Evolutionary conservation across 2,888 invertebrate species (phyloP).

Genomic region (Caenorhabditis sinica): DNA sequence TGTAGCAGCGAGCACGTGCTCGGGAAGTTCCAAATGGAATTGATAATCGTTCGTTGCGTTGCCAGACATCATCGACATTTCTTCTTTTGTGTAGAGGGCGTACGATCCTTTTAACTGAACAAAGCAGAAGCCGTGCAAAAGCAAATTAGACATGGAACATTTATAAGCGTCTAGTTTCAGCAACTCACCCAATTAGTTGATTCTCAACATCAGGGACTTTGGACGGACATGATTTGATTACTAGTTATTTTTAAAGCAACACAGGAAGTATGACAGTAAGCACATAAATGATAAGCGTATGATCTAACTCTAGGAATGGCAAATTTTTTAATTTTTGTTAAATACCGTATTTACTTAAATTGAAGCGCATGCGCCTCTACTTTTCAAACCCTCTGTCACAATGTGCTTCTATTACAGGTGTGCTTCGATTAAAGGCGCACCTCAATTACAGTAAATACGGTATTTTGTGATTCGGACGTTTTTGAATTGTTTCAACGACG

Average conservation of each 20-base stretch:
- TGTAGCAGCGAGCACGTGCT: constrained; percentile 76
- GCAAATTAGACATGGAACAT: constrained; percentile 22
- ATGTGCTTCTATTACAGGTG: too few relatives aligned
- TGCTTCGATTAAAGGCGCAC: too few relatives aligned
- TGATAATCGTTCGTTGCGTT: constrained; percentile 51
- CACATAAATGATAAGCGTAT: background rate
- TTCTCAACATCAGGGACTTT: background rate
- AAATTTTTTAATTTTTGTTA: too few relatives aligned
- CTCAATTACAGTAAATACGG: too few relatives aligned
- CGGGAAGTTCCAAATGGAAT: constrained; percentile 58
- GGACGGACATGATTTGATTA: background rate
- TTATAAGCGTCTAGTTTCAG: constrained; percentile 1
- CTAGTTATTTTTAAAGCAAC: background rate
- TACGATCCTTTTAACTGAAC: constrained; percentile 65
- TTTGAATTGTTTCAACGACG: too few relatives aligned
- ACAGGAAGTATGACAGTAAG: constrained; percentile 3
- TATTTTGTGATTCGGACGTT: too few relatives aligned
- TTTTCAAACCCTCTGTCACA: too few relatives aligned
- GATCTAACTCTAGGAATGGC: background rate
- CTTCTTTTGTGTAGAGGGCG: constrained; percentile 63
- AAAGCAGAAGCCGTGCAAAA: constrained; percentile 46
- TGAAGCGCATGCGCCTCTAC: too few relatives aligned
- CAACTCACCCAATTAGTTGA: constrained; percentile 21
- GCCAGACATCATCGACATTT: constrained; percentile 56
- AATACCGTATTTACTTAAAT: too few relatives aligned